phyloP scores from a whole-genome alignment of 1,140 invertebrate genomes.

The Cotesia chilonis region DNA sequence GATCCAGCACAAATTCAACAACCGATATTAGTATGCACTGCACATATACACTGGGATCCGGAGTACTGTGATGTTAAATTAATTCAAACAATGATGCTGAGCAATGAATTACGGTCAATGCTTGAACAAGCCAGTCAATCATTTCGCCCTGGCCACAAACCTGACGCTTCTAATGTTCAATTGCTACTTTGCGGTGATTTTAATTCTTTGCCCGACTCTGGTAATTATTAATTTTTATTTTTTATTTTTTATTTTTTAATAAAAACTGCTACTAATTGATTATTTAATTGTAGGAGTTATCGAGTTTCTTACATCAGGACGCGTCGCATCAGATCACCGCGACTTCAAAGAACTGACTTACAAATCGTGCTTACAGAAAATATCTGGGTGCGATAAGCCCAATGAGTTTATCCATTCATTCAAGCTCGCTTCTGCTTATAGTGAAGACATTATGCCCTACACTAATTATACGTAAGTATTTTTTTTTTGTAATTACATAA shows the following conservation, averaged over 20 bases:
- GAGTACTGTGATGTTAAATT: constrained; percentile 99
- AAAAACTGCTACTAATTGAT: not conserved
- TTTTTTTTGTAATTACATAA: constrained; percentile 6
- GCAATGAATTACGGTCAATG: constrained; percentile 88
- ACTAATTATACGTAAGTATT: constrained; percentile 96
- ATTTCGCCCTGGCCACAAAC: constrained; percentile 71
- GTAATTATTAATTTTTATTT: constrained; percentile 63
- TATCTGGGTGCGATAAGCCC: constrained; percentile 82
- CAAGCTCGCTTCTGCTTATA: constrained; percentile 92
- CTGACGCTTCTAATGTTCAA: constrained; percentile 85
- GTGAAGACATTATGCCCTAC: constrained; percentile 94
- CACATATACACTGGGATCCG: constrained; percentile 99
- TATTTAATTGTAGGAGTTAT: constrained; percentile 81
- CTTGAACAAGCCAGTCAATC: constrained; percentile 80
- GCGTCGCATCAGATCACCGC: constrained; percentile 87
- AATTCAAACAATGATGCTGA: constrained; percentile 99
- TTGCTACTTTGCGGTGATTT: constrained; percentile 97
- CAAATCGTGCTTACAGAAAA: constrained; percentile 89
- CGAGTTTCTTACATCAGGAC: constrained; percentile 91
- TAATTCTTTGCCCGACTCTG: constrained; percentile 97
- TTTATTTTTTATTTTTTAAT: constrained; percentile 23
- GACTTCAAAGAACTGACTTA: constrained; percentile 98
- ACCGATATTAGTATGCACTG: constrained; percentile 93
- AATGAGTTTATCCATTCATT: constrained; percentile 96
- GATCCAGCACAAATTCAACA: constrained; percentile 81